A percentile compares a stretch with the other conserved stretches of the same genome.
These are phyloP conservation scores for Diplolepis rosae DNA, from an alignment of 2,888 invertebrate species.

Conservation along the genomic window DNA sequence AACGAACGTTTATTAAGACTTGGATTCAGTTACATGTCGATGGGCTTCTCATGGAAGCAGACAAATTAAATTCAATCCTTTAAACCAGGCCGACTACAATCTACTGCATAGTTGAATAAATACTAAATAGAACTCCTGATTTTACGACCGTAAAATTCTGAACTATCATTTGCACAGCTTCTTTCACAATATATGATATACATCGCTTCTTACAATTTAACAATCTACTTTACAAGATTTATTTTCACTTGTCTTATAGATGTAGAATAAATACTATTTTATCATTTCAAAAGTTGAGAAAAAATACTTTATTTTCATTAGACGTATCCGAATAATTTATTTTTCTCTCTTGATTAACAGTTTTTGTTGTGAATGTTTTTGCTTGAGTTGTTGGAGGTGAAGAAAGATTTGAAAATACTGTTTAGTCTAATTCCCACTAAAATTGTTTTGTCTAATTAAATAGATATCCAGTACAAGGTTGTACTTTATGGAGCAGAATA, in stretches of 20 bases:
- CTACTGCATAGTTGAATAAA: background rate
- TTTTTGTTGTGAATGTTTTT: background rate
- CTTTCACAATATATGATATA: background rate
- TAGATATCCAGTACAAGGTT: conserved; percentile 15
- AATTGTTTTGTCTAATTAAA: background rate
- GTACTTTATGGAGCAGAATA: background rate
- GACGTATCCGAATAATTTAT: background rate
- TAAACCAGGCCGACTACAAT: conserved; percentile 1
- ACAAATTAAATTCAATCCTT: conserved; percentile 8
- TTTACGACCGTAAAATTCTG: background rate
- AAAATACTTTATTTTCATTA: background rate
- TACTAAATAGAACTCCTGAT: conserved; percentile 2
- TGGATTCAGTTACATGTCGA: conserved; percentile 3
- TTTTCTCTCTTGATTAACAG: background rate
- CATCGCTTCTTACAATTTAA: background rate
- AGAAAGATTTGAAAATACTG: background rate
- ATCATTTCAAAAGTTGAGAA: background rate
- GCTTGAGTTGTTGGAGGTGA: background rate
- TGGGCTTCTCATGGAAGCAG: conserved; percentile 8
- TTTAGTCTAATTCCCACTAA: background rate
- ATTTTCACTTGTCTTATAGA: background rate
- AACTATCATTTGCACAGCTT: background rate
- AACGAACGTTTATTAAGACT: conserved; percentile 45
- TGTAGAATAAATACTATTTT: background rate
- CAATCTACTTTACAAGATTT: background rate